Evolutionary conservation across 2,113 vertebrate genomes (phyloP), one percentile per base, ranked within the genome.

Genomic region (Gavialis gangeticus): DNA sequence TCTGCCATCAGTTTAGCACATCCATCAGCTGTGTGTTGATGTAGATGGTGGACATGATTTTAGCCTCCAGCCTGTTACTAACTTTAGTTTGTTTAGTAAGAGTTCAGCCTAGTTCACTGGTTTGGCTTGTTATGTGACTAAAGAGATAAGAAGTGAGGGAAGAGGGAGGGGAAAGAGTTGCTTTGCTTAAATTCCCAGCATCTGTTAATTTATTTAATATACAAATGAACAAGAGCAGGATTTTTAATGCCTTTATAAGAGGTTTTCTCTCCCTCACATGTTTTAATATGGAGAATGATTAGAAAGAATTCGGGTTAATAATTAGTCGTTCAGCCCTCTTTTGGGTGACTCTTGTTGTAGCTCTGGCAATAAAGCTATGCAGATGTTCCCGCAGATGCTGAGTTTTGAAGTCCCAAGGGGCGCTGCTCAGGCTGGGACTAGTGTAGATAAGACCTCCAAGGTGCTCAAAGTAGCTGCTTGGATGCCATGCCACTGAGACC

Each of bases 51-150:
- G 95, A 96, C 95, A 95, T 92, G 94, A 95, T 94, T 94, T 95
- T 96, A 95, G 97, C 96, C 95, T 96, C 91, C 92, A 93, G 96
- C 92, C 75, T 90, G 93, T 96, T 97, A 89, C 97, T 97, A 97
- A 97, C 84, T 97, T 96, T 97, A 95, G 96, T 94, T 96, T 93
- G 83, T 59, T 64, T 73, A 58, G 69, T 81, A 56, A 82, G 79
- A 83, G 93, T 96, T 96, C 96, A 96, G 28, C 85, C 94, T 90
- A 96, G 97, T 97, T 97, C 96, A 96, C 66, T 94, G 75, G 84
- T 59, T 96, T 95, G 79, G 87, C 93, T 95, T 1, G 59, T 90
- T 93, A 82, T 90, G 93, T 93, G 90, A 92, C 86, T 95, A 62
- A 94, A 92, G 77, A 82, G 91, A 60, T 85, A 69, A 91, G 82